Percentiles rank a stretch among this genome's conserved stretches.
Conservation (phyloP, 1,140 invertebrate genomes). For the Babylonia areolata region DNA sequence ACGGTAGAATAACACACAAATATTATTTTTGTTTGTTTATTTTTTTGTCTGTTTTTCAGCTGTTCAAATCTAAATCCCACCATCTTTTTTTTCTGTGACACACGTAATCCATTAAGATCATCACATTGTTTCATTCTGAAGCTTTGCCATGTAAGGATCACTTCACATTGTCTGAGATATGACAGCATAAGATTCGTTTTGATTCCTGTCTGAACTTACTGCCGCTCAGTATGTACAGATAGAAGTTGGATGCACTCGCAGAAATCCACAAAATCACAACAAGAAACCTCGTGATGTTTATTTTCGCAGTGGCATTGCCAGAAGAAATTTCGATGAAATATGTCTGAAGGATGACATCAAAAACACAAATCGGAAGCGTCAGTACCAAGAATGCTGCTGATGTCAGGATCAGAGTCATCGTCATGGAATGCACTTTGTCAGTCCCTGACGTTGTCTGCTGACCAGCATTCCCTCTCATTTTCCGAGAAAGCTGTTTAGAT, state of each 20-base stretch:
- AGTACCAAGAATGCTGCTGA: background rate
- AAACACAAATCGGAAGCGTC: background rate
- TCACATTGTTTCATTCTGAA: too few species aligned
- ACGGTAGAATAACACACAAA: too few species aligned
- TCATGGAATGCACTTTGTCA: background rate
- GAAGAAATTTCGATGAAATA: background rate
- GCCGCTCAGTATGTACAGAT: background rate
- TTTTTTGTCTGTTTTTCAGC: too few species aligned
- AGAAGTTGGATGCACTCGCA: background rate
- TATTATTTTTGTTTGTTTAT: too few species aligned
- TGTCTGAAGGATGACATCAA: background rate
- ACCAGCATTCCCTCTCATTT: background rate
- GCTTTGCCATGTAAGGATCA: too few species aligned
- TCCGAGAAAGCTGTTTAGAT: background rate
- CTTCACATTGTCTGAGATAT: too few species aligned
- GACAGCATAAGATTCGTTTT: too few species aligned
- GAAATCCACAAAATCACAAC: background rate
- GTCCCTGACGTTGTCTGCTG: background rate
- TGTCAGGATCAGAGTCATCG: background rate
- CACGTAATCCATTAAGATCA: too few species aligned
- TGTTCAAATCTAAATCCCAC: too few species aligned
- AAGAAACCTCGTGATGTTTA: background rate
- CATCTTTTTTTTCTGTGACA: too few species aligned
- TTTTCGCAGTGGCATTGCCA: background rate
- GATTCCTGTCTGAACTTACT: background rate